Evolutionary conservation across 2,888 invertebrate genomes (phyloP), one percentile per base, ranked within the genome.

Genomic region (Andrena bicolor): DNA sequence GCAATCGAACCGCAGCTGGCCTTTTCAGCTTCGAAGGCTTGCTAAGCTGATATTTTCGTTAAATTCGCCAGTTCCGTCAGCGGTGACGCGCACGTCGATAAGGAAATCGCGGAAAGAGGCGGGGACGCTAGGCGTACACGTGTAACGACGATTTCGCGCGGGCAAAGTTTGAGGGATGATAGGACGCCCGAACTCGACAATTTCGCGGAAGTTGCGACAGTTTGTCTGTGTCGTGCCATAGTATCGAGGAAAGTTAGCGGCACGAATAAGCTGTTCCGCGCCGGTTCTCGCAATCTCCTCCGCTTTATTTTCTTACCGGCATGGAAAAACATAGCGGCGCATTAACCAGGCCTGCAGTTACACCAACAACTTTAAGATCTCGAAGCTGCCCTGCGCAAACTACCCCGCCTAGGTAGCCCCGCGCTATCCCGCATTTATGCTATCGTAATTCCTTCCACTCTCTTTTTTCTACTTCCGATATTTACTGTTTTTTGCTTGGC

Each of bases 131-230:
- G 26, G 23, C 1, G 53, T 16, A 51, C 58, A 58, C 51, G 35
- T 13, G 68, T 41, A 65, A 20, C 26, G 75, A 49, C 82, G 77
- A 74, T 74, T 51, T 82, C 70, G 56, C 70, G 82, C 64, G 71
- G 26, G 23, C 74, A 32, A 88, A 86, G 78, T 86, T 86, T 83
- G 86, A 86, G 66, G 81, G 88, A 86, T 87, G 86, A 87, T 83
- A 73, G 86, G 86, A 66, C 65, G 86, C 80, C 64, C 72, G 76
- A 82, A 66, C 74, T 76, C 86, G 80, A 88, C 89, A 88, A 88
- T 88, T 88, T 88, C 83, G 66, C 80, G 82, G 64, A 88, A 88
- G 87, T 88, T 88, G 76, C 75, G 80, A 87, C 89, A 88, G 88
- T 88, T 88, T 85, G 89, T 88, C 89, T 85, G 83, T 51, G 87